Evolutionary conservation across 1,140 invertebrate genomes (phyloP).

Genomic region (Uloborus diversus): DNA sequence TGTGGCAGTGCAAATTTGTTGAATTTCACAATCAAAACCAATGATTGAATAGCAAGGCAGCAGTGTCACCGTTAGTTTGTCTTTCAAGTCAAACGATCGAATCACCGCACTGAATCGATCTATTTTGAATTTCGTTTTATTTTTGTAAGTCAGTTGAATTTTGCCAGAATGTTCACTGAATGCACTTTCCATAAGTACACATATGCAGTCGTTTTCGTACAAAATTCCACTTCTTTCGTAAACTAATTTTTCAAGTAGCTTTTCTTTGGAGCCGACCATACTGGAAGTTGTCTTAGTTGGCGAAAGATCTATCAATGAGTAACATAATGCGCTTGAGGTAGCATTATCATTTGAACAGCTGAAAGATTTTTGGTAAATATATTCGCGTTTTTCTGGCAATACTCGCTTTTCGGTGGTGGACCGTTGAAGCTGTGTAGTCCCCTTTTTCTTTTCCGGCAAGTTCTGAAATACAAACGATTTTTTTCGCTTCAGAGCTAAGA

Average conservation of each 20-base stretch:
- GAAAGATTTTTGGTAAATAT: background rate
- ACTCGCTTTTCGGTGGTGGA: background rate
- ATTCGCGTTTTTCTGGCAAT: background rate
- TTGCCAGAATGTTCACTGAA: slow-evolving; percentile 93
- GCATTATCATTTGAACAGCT: no score
- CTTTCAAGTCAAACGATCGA: slow-evolving; percentile 76
- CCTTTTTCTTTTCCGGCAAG: slow-evolving; percentile 98
- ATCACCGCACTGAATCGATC: slow-evolving; percentile 76
- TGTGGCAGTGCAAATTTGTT: slow-evolving; percentile 96
- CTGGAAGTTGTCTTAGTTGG: background rate
- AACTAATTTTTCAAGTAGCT: slow-evolving; percentile 76
- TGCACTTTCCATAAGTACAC: slow-evolving; percentile 98
- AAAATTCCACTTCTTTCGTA: slow-evolving; percentile 98
- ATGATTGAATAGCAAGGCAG: slow-evolving; percentile 91
- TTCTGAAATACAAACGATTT: slow-evolving; percentile 93
- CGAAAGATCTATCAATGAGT: background rate
- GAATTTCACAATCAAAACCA: slow-evolving; percentile 95
- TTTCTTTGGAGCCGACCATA: background rate
- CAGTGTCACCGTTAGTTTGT: slow-evolving; percentile 80
- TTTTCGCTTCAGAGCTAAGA: slow-evolving; percentile 95
- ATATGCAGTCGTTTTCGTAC: slow-evolving; percentile 97
- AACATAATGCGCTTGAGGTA: background rate
- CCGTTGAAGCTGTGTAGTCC: slow-evolving; percentile 67
- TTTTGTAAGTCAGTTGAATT: slow-evolving; percentile 95
- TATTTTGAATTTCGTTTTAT: slow-evolving; percentile 78